phyloP scores from a whole-genome alignment of 2,888 invertebrate genomes.

The Exephanes ischioxanthus region DNA sequence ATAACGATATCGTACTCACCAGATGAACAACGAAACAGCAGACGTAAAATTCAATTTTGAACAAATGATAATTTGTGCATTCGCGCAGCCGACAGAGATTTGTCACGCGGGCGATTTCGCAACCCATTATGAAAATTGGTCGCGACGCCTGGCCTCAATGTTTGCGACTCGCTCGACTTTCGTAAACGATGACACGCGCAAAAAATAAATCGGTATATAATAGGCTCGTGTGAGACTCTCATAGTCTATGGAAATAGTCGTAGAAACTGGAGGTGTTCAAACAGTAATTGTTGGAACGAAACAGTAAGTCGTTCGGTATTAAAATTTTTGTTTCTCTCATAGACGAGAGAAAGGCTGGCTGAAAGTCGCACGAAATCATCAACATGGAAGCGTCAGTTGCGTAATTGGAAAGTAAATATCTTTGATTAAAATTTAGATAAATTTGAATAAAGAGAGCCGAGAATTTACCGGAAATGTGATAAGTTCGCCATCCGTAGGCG shows the following conservation, averaged over 20 bases:
- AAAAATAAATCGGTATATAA: constrained; percentile 10
- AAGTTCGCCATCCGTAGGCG: constrained; percentile 92
- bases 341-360: neutral
- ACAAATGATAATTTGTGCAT: neutral
- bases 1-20: no score
- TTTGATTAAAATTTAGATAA: neutral
- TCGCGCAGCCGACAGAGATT: neutral
- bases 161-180: constrained; percentile 11
- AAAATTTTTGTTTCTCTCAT: neutral
- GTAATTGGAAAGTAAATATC: constrained; percentile 2
- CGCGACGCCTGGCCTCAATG: neutral
- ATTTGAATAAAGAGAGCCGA: neutral
- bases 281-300: neutral
- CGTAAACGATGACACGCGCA: constrained; percentile 4
- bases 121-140: neutral
- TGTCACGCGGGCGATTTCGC: neutral
- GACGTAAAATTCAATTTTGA: neutral
- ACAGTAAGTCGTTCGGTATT: neutral
- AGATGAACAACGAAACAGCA: no score
- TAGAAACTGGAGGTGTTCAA: no score
- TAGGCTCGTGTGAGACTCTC: neutral
- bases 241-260: neutral
- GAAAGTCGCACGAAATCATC: neutral
- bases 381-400: neutral
- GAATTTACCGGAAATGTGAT: constrained; percentile 91